Evolutionary conservation across 92 coral and sea anemone species (phyloP).

Genomic region (Bergia puertoricense): DNA sequence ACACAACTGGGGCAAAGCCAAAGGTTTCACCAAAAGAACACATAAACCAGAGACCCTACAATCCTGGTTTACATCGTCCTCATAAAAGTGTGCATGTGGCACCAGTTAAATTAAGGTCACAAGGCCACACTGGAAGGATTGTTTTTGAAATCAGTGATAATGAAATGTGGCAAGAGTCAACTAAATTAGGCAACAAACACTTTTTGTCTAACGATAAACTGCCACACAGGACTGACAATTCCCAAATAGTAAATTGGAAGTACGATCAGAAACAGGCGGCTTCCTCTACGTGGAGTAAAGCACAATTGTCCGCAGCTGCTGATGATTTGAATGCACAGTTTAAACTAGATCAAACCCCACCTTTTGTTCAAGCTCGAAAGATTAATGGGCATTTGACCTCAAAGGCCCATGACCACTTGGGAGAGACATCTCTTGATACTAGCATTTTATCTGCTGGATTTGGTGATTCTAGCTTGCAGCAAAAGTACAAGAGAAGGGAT

Average conservation of each 20-base stretch:
- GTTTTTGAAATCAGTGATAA: conserved; percentile 18
- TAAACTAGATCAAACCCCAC: neutral
- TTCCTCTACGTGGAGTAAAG: neutral
- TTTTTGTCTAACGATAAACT: neutral
- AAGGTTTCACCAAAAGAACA: conserved; percentile 20
- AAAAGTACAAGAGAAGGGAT: conserved; percentile 24
- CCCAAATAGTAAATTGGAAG: neutral
- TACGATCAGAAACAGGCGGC: neutral
- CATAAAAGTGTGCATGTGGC: neutral
- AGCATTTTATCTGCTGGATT: conserved; percentile 32
- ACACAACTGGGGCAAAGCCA: conserved; percentile 18
- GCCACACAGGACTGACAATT: neutral
- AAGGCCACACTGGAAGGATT: conserved; percentile 9
- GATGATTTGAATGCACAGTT: conserved; percentile 23
- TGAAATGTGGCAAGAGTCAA: conserved; percentile 6
- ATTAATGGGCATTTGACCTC: neutral
- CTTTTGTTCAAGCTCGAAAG: neutral
- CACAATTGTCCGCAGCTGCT: conserved; percentile 35
- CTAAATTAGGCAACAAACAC: neutral
- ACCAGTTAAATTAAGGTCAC: neutral
- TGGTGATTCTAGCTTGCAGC: conserved; percentile 31
- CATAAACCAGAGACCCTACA: neutral
- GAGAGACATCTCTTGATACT: conserved; percentile 25
- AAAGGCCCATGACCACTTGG: neutral
- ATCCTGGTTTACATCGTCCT: neutral